Percentiles rank a stretch among this genome's conserved stretches.
phyloP scores from a whole-genome alignment of 1,140 invertebrate species.

The Drosophila mayri region DNA sequence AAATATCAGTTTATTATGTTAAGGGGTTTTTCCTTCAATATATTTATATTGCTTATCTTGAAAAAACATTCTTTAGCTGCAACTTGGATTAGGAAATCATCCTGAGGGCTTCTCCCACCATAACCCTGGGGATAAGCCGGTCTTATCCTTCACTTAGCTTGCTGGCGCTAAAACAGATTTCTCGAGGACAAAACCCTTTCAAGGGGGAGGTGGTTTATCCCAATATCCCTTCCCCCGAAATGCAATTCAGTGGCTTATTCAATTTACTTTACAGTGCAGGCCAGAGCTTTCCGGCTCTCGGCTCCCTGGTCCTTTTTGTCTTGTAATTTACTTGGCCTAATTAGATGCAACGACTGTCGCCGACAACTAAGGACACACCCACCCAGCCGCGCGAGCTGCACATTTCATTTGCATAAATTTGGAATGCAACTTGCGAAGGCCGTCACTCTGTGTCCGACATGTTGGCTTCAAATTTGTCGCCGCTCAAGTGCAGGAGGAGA shows the following conservation, averaged over 20 bases:
- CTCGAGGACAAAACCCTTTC: neutral
- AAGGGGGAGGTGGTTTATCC: neutral
- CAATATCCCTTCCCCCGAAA: neutral
- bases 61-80: no score
- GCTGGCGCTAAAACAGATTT: neutral
- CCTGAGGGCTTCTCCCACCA: neutral
- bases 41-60: no score
- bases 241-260: constrained; percentile 26
- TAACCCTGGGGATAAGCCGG: neutral
- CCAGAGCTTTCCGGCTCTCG: constrained; percentile 4
- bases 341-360: constrained; percentile 66
- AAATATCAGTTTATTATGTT: neutral
- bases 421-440: constrained; percentile 45
- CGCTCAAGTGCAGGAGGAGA: constrained; percentile 28
- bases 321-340: constrained; percentile 52
- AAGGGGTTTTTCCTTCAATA: neutral
- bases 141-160: neutral
- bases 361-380: constrained; percentile 45
- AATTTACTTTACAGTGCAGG: constrained; percentile 35
- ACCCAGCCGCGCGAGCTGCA: constrained; percentile 13
- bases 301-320: constrained; percentile 28
- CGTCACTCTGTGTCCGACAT: constrained; percentile 36
- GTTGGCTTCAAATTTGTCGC: constrained; percentile 30
- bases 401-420: constrained; percentile 72
- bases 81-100: neutral